Conservation (phyloP, 2,797 vertebrate genomes). For the Champsocephalus esox region DNA sequence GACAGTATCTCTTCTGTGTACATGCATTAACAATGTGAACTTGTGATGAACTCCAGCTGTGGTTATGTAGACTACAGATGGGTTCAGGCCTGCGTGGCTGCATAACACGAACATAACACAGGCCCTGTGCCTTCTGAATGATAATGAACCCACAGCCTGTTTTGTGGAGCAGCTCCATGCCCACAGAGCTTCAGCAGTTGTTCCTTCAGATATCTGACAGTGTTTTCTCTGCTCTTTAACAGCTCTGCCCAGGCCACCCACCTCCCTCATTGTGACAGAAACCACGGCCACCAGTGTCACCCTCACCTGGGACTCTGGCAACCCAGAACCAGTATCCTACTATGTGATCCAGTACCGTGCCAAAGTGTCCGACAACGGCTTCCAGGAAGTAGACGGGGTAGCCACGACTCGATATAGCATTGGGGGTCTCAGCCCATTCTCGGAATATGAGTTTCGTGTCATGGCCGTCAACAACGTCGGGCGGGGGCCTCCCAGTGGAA, state of each 20-base stretch:
- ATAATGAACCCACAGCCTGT: constrained; percentile 24
- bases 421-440: constrained; percentile 95
- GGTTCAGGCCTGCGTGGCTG: constrained; percentile 3
- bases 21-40: background rate
- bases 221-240: constrained; percentile 30
- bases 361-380: constrained; percentile 87
- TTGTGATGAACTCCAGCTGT: background rate
- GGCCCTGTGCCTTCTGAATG: constrained; percentile 20
- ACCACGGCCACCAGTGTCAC: constrained; percentile 98
- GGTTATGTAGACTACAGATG: background rate
- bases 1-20: background rate
- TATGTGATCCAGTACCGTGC: constrained; percentile 96
- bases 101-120: constrained; percentile 5
- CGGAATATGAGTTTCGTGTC: constrained; percentile 92
- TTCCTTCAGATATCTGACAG: constrained; percentile 15
- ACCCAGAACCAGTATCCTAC: constrained; percentile 93
- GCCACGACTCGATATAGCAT: constrained; percentile 98
- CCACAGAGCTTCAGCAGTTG: background rate
- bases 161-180: background rate
- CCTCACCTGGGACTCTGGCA: constrained; percentile 97
- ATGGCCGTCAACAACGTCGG: constrained; percentile 96
- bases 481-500: constrained; percentile 89
- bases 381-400: constrained; percentile 96
- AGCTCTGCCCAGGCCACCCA: constrained; percentile 94
- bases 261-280: constrained; percentile 92